These are phyloP conservation scores for Polietes domitor DNA, from an alignment of 2,888 invertebrate genomes.

Conservation along the genomic window DNA sequence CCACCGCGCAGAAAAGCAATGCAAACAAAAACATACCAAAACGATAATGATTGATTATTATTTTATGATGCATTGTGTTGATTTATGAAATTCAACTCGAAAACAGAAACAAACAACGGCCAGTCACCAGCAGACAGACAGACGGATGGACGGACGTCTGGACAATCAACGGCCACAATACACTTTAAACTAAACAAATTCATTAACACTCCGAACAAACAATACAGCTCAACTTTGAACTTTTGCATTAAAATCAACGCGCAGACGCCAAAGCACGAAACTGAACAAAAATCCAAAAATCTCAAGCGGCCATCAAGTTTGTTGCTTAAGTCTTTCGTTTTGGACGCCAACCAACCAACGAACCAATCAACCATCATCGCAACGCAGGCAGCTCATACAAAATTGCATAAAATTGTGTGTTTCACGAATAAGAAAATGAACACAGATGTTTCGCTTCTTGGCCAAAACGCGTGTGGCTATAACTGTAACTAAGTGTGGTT, in stretches of 20 bases:
- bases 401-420: conserved; percentile 58
- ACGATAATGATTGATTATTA: conserved; percentile 64
- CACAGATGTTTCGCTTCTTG: conserved; percentile 53
- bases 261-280: conserved; percentile 22
- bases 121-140: neutral
- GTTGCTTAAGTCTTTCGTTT: conserved; percentile 61
- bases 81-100: conserved; percentile 52
- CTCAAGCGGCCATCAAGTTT: conserved; percentile 57
- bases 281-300: conserved; percentile 9
- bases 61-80: conserved; percentile 66
- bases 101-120: neutral
- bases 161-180: conserved; percentile 32
- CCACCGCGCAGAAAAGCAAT: conserved; percentile 11
- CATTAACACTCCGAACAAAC: conserved; percentile 64
- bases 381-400: conserved; percentile 30
- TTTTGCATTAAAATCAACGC: conserved; percentile 57
- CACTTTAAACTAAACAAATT: conserved; percentile 64
- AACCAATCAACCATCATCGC: neutral
- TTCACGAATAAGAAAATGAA: neutral
- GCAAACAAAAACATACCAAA: neutral
- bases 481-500: conserved; percentile 28
- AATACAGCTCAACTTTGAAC: conserved; percentile 64
- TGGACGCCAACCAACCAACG: neutral
- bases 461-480: conserved; percentile 34
- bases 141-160: neutral